Evolutionary conservation across 2,113 vertebrate species (phyloP), one percentile per base, ranked within the genome.

Genomic region (Oncorhynchus clarkii): DNA sequence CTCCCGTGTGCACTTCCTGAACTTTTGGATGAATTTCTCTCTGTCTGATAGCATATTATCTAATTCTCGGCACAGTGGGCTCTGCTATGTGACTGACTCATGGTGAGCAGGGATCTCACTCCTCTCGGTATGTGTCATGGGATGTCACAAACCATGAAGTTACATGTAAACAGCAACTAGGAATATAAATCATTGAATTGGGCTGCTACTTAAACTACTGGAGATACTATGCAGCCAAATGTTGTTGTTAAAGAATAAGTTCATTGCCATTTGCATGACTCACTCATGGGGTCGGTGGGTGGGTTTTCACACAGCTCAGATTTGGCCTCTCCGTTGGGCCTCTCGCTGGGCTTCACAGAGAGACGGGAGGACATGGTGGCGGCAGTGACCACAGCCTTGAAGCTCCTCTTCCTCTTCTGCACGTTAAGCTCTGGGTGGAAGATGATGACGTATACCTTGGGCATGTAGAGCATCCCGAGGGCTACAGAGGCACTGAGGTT

Each of bases 361-460:
- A 98, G 93, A 29, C 96, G 94, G 0, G 96, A 97, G 6, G 96
- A 97, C 96, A 98, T 98, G 76, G 97, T 96, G 64, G 97, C 97
- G 71, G 96, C 97, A 1, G 97, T 98, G 84, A 97, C 96, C 82
- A 98, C 97, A 0, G 96, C 96, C 93, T 98, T 98, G 94, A 98
- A 98, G 92, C 96, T 97, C 74, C 97, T 95, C 82, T 98, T 98
- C 87, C 96, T 92, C 87, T 98, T 97, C 94, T 98, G 97, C 80
- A 98, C 96, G 80, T 98, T 98, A 69, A 97, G 93, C 91, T 98
- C 97, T 3, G 97, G 97, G 90, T 97, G 96, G 92, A 98, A 97
- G 92, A 98, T 95, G 93, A 98, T 97, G 93, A 98, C 95, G 94
- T 98, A 98, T 80, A 98, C 97, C 94, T 98, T 98, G 89, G 97